A percentile compares a stretch with the other conserved stretches of the same genome.
Evolutionary conservation across 2,113 vertebrate species (phyloP).

Genomic region (Columbina picui): DNA sequence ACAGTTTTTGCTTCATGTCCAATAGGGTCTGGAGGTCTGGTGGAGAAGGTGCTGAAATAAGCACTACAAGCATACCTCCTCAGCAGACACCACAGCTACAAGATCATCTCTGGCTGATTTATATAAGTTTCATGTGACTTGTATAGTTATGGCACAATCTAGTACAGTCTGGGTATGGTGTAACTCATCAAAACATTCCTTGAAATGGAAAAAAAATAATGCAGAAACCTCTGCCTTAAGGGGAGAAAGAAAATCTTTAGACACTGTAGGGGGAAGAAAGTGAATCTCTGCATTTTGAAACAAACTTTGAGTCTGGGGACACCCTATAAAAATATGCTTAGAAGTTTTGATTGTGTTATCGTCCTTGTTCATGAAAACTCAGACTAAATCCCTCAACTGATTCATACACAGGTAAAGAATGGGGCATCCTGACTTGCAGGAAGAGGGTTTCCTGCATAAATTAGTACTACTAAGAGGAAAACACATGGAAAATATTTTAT

Average conservation of each 20-base stretch:
- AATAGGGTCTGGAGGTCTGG: neutral
- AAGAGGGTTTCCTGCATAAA: neutral
- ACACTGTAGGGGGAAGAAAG: rapidly evolving
- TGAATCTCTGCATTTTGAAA: neutral
- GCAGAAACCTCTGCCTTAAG: neutral
- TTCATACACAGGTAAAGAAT: neutral
- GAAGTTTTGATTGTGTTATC: neutral
- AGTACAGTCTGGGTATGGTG: neutral
- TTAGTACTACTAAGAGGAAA: neutral
- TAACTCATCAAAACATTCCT: neutral
- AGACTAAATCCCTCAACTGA: neutral
- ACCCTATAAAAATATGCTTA: neutral
- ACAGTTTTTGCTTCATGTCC: neutral
- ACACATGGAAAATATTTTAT: neutral
- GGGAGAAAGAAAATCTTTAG: neutral
- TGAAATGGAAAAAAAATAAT: neutral
- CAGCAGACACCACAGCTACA: neutral
- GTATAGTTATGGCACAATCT: too few relatives aligned
- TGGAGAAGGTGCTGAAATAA: neutral
- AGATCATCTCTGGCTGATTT: neutral
- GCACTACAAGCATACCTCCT: neutral
- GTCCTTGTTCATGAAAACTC: neutral
- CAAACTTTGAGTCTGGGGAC: rapidly evolving
- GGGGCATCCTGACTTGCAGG: neutral
- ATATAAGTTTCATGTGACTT: rapidly evolving